Evolutionary conservation across 1,140 invertebrate species (phyloP).

Genomic region (Daktulosphaira vitifoliae): DNA sequence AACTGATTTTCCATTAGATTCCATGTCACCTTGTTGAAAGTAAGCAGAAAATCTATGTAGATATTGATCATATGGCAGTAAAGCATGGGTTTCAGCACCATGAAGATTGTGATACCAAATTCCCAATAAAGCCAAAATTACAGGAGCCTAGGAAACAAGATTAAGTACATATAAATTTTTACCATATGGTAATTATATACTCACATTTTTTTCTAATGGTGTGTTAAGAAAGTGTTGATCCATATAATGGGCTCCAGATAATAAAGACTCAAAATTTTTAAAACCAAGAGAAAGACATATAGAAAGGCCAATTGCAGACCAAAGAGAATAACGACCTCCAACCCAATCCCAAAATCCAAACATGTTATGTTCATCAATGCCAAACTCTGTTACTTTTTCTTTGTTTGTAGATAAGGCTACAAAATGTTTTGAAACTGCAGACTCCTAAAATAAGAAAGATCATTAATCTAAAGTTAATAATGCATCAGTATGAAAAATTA

Average conservation of each 20-base stretch:
- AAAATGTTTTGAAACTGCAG: constrained; percentile 91
- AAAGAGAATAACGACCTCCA: constrained; percentile 93
- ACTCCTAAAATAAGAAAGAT: constrained; percentile 49
- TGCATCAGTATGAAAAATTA: neutral
- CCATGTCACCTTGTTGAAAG: constrained; percentile 99
- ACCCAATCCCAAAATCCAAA: constrained; percentile 99
- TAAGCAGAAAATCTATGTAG: constrained; percentile 97
- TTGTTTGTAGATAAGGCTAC: constrained; percentile 95
- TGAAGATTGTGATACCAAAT: constrained; percentile 96
- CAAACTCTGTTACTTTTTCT: constrained; percentile 89
- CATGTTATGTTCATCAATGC: constrained; percentile 95
- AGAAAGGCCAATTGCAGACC: constrained; percentile 97
- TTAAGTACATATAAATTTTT: neutral
- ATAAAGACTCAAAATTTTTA: constrained; percentile 88
- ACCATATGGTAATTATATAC: constrained; percentile 38
- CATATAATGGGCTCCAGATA: constrained; percentile 85
- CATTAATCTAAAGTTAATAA: neutral
- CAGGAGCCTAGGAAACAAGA: constrained; percentile 64
- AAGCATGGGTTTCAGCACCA: constrained; percentile 87
- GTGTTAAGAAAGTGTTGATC: constrained; percentile 87
- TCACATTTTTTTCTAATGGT: constrained; percentile 90
- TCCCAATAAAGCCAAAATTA: constrained; percentile 87
- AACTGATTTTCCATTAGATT: constrained; percentile 96
- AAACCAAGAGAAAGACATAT: constrained; percentile 90
- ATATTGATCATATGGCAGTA: constrained; percentile 98